Conservation (phyloP, 2,113 vertebrate species). For the Tachycineta bicolor region DNA sequence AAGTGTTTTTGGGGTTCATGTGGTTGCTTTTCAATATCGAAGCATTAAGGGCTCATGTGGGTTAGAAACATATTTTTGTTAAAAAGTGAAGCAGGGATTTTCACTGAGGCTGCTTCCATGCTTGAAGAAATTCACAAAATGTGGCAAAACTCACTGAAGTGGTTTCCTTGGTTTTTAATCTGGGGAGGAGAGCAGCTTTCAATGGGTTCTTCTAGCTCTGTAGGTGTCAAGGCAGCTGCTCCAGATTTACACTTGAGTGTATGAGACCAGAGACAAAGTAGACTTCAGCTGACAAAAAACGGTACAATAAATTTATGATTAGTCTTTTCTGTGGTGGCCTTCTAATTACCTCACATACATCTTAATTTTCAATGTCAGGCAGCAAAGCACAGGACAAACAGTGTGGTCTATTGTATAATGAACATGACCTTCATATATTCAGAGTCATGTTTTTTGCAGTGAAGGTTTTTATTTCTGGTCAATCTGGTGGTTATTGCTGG, state of each 20-base stretch:
- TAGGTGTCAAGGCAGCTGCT: background rate
- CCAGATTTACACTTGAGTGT: background rate
- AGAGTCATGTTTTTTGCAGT: background rate
- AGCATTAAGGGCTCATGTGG: background rate
- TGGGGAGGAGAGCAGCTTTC: background rate
- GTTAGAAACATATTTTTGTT: background rate
- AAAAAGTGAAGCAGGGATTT: background rate
- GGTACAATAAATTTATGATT: background rate
- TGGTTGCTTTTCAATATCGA: background rate
- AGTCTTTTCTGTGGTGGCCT: background rate
- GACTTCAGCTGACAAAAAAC: background rate
- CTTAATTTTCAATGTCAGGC: background rate
- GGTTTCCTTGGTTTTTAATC: background rate
- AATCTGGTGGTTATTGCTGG: constrained; percentile 1
- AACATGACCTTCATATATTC: background rate
- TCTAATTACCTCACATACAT: background rate
- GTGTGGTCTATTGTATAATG: background rate
- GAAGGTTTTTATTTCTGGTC: constrained; percentile 15
- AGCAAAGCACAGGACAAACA: background rate
- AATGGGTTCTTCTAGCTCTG: background rate
- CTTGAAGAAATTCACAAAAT: background rate
- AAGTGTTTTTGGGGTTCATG: background rate
- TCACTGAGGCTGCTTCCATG: background rate
- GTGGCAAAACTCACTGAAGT: background rate
- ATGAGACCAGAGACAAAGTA: background rate